Evolutionary conservation across 2,113 vertebrate species (phyloP), one percentile per base, ranked within the genome.

Genomic region (Natator depressus): DNA sequence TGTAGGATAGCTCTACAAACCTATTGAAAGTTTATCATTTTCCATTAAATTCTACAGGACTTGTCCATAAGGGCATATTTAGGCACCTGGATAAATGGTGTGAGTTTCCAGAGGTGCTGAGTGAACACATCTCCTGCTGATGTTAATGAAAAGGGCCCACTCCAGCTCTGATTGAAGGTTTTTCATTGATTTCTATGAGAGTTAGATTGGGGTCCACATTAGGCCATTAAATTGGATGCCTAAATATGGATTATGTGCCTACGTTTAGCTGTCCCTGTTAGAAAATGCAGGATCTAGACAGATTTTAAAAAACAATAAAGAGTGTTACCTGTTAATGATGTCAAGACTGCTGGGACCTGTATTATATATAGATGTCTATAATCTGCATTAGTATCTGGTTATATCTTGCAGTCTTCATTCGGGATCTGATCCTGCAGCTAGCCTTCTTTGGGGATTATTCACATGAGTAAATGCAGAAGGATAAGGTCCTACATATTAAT

Each of bases 361-460:
- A 54, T 69, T 84, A 46, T 80, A 93, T 65, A 24, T 49, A 86
- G 29, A 47, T 89, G 90, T 50, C 84, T 92, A 20, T 38, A 80
- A 2, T 72, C 82, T 88, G 13, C 19, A 62, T 88, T 90, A 91
- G 72, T 72, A 89, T 22, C 85, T 88, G 76, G 90, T 94, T 92
- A 47, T 49, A 59, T 79, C 35, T 35, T 9, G 0, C n/a, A 84
- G 80, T 4, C 27, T 88, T 14, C 62, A 87, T 57, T 89, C 85
- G 76, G 80, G 85, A 65, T 10, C 1, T 88, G 90, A 91, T 93
- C 55, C 14, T 85, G 31, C 87, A 65, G 31, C 62, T 65, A 17
- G 31, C 16, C 62, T n/a, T 62, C 62, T 19, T 16, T 46, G 91
- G 72, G 47, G 91, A 89, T 84, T 87, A 53, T 85, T 27, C 38